Percentiles rank a stretch among this genome's conserved stretches.
phyloP scores from a whole-genome alignment of 2,797 vertebrate species.

The Urosaurus nigricauda region DNA sequence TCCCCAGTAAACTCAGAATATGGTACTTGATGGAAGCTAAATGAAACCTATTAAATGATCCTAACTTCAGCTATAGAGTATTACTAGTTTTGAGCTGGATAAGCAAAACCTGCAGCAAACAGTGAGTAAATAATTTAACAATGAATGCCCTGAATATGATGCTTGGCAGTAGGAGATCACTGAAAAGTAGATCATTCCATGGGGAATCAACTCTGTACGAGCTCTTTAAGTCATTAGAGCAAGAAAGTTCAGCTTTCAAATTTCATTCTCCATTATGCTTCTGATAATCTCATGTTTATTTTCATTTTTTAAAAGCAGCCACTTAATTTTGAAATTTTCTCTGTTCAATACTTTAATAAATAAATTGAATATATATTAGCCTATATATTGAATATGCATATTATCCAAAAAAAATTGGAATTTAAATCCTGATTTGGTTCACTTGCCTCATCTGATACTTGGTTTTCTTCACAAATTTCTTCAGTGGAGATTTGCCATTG shows the following conservation, averaged over 20 bases:
- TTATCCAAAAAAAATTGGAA: too few species aligned
- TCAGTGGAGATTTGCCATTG: too few species aligned
- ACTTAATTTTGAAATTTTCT: too few species aligned
- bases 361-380: too few species aligned
- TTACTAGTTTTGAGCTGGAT: not conserved
- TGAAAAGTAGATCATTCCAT: not conserved
- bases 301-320: not conserved
- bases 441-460: too few species aligned
- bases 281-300: not conserved
- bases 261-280: not conserved
- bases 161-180: not conserved
- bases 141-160: not conserved
- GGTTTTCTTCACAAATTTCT: too few species aligned
- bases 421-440: too few species aligned
- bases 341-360: too few species aligned
- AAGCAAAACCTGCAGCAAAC: conserved; percentile 1
- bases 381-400: too few species aligned
- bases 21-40: not conserved
- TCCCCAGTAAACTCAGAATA: not conserved
- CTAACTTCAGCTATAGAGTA: not conserved
- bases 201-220: not conserved
- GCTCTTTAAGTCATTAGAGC: not conserved
- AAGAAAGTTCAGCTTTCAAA: not conserved
- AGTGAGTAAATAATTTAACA: not conserved
- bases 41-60: not conserved